Percentiles rank a stretch among this genome's conserved stretches.
These are phyloP conservation scores for Panthera uncia DNA, from an alignment of 2,113 vertebrate species.

Conservation along the genomic window DNA sequence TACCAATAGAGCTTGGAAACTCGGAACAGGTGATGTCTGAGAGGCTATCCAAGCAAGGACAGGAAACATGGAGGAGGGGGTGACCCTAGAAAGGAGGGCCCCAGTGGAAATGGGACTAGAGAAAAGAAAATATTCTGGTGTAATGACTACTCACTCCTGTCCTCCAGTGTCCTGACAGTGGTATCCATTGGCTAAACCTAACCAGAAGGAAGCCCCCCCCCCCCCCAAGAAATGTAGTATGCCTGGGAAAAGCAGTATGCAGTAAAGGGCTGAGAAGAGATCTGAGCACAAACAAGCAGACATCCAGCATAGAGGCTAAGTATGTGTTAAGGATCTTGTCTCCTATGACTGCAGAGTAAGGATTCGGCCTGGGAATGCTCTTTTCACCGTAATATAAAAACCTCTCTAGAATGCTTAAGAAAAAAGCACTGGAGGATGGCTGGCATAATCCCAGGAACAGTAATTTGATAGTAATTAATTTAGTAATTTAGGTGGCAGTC, in stretches of 20 bases:
- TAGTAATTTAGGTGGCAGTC: neutral
- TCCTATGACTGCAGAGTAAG: neutral
- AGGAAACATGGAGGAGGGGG: neutral
- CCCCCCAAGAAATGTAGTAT: neutral
- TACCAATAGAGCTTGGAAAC: neutral
- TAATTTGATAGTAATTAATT: neutral
- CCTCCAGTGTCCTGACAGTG: neutral
- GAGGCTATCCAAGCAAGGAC: neutral
- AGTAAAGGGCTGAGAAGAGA: neutral
- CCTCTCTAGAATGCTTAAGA: neutral
- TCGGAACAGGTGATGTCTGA: neutral
- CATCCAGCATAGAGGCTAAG: neutral
- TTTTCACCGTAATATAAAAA: slow-evolving; percentile 17
- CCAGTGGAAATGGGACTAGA: neutral
- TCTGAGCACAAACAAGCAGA: neutral
- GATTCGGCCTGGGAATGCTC: neutral
- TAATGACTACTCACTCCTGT: neutral
- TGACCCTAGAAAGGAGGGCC: neutral
- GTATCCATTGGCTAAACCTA: neutral
- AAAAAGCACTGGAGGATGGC: neutral
- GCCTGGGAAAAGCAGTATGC: neutral
- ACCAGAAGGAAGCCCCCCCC: neutral
- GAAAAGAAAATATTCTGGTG: neutral
- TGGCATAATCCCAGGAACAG: neutral
- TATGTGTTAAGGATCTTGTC: neutral